Base-by-base conservation (phyloP, 1,140 invertebrate genomes). In the Phthorimaea operculella region DNA sequence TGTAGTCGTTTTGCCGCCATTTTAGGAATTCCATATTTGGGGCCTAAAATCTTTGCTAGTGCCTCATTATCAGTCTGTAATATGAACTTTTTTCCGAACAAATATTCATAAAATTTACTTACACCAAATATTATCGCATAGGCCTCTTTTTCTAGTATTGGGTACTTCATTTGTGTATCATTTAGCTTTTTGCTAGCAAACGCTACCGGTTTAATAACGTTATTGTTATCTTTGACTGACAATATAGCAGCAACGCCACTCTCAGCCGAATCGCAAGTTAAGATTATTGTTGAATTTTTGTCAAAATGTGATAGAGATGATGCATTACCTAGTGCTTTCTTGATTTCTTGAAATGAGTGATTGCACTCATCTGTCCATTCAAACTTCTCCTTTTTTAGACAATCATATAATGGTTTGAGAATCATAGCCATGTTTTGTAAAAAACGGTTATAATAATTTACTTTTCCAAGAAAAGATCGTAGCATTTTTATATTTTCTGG, bases 361-460 rank as follows among this genome's bases (percentile, higher is more conserved):
- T 83, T 52, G 44, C 68, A 72, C 45, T 71, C 58, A 3, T 64
- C 48, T 14, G 63, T 58, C 74, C 79, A 85, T 1, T 47, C 11
- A 57, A 76, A 83, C 7, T 52, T 28, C 63, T 64, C 64, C n/a
- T 78, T 81, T 51, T 76, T 70, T 33, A 71, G 53, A 4, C 87
- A 64, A 10, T 72, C 39, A 48, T 77, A 75, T 28, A 88, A 58
- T 14, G 76, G 79, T 54, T 61, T 64, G 11, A 77, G 66, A 28
- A 74, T 68, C 17, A 60, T 54, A n/a, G 78, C 78, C 61, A 73
- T 63, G 51, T 65, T 68, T 54, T 56, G 67, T 15, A 87, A 72
- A 63, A 83, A 85, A 54, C 68, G 64, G 1, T 72, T 44, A 55
- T 79, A 76, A 55, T 82, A 87, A 39, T 74, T 72, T 34, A 74